Conservation (phyloP, 2,113 vertebrate species). For the Perccottus glenii region DNA sequence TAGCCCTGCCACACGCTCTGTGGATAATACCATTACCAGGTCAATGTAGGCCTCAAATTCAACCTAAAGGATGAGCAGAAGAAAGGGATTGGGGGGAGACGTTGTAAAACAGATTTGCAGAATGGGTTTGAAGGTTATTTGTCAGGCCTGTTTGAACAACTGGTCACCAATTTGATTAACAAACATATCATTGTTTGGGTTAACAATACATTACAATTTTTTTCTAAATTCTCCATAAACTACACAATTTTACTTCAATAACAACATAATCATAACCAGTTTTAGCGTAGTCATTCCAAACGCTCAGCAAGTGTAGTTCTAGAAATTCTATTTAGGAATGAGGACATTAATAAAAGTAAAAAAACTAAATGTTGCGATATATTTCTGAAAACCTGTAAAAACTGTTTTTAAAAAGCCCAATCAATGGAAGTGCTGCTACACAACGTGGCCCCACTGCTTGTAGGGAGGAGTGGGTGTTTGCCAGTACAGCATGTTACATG, state of each 20-base stretch:
- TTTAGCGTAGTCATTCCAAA: conserved; percentile 31
- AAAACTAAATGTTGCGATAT: neutral
- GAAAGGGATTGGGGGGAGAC: conserved; percentile 36
- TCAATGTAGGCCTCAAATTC: conserved; percentile 67
- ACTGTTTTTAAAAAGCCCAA: neutral
- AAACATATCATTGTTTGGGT: conserved; percentile 16
- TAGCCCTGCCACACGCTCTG: conserved; percentile 69
- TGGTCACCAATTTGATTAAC: conserved; percentile 28
- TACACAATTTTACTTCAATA: neutral
- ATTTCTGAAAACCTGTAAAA: neutral
- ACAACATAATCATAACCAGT: conserved; percentile 1
- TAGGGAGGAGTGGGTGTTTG: conserved; percentile 49
- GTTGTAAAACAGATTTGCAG: conserved; percentile 39
- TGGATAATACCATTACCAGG: conserved; percentile 75
- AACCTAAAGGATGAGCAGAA: conserved; percentile 42
- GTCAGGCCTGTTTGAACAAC: conserved; percentile 48
- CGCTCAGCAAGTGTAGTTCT: neutral
- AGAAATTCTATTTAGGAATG: neutral
- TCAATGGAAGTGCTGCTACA: conserved; percentile 7
- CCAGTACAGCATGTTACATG: conserved; percentile 61
- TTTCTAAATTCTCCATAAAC: too few relatives aligned
- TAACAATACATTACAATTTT: too few relatives aligned
- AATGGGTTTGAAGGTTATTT: too few relatives aligned
- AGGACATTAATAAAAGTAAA: neutral
- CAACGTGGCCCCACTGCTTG: conserved; percentile 22